phyloP scores from a whole-genome alignment of 2,797 vertebrate genomes.

The Dryobates pubescens region DNA sequence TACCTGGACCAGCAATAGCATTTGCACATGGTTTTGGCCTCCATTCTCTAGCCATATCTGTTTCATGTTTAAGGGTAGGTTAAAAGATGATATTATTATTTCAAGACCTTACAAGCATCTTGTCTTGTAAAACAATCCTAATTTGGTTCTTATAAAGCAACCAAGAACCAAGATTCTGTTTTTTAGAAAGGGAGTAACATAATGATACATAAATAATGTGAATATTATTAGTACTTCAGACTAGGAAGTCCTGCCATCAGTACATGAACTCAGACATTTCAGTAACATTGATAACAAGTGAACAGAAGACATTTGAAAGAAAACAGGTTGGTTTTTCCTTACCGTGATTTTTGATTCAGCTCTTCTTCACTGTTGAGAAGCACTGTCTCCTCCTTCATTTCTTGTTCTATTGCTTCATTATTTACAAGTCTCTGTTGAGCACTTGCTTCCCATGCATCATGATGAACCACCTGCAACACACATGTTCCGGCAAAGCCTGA shows the following conservation, averaged over 20 bases:
- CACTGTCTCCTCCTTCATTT: slow-evolving; percentile 55
- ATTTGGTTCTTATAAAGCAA: background rate
- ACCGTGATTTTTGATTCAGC: slow-evolving; percentile 51
- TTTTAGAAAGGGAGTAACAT: background rate
- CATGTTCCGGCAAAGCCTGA: background rate
- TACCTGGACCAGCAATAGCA: background rate
- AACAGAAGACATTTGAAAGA: background rate
- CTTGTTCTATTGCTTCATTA: slow-evolving; percentile 1
- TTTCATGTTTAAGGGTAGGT: background rate
- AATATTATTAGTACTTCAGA: background rate
- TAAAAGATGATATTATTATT: background rate
- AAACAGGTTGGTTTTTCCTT: slow-evolving; percentile 45
- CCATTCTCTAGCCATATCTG: background rate
- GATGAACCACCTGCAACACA: background rate
- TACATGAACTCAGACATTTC: background rate
- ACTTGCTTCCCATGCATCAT: slow-evolving; percentile 50
- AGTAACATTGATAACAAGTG: background rate
- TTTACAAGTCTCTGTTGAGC: slow-evolving; percentile 18
- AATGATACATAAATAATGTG: background rate
- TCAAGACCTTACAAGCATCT: background rate
- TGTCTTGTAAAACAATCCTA: background rate
- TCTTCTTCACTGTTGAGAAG: slow-evolving; percentile 52
- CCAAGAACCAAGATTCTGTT: background rate
- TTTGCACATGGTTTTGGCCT: background rate
- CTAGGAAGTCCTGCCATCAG: background rate